These are phyloP conservation scores for Mythimna loreyi DNA, from an alignment of 2,888 invertebrate genomes.

Conservation along the genomic window DNA sequence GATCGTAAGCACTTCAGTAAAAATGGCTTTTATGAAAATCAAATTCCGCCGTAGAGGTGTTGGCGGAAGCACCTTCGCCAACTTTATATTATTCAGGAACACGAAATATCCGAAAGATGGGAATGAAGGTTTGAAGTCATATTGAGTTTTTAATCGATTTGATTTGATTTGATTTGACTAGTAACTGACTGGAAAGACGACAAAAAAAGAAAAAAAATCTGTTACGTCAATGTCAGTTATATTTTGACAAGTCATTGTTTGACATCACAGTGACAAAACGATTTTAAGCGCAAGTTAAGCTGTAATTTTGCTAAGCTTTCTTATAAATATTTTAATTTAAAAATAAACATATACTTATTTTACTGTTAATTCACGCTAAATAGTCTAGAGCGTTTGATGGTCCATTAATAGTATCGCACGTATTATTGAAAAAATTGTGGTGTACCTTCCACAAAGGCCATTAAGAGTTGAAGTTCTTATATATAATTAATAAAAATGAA, in stretches of 20 bases:
- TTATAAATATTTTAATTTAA: too few relatives aligned
- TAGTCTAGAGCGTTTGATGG: too few relatives aligned
- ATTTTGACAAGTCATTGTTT: slow-evolving; percentile 7
- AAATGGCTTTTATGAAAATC: slow-evolving; percentile 67
- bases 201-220: background rate
- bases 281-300: background rate
- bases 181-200: slow-evolving; percentile 11
- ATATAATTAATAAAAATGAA: slow-evolving; percentile 37
- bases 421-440: too few relatives aligned
- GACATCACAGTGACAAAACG: slow-evolving; percentile 19
- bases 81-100: slow-evolving; percentile 40
- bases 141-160: slow-evolving; percentile 11
- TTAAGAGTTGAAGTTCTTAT: too few relatives aligned
- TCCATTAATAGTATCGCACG: too few relatives aligned
- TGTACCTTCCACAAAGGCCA: too few relatives aligned
- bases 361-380: too few relatives aligned
- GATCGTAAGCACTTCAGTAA: slow-evolving; percentile 49
- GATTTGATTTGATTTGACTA: too few relatives aligned
- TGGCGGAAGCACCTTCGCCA: too few relatives aligned
- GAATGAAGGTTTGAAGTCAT: background rate
- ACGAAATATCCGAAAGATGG: slow-evolving; percentile 18
- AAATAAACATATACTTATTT: too few relatives aligned
- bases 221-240: too few relatives aligned
- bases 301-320: background rate
- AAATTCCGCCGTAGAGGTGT: slow-evolving; percentile 62